Conservation (phyloP, 2,113 vertebrate species). For the Ageneiosus marmoratus region DNA sequence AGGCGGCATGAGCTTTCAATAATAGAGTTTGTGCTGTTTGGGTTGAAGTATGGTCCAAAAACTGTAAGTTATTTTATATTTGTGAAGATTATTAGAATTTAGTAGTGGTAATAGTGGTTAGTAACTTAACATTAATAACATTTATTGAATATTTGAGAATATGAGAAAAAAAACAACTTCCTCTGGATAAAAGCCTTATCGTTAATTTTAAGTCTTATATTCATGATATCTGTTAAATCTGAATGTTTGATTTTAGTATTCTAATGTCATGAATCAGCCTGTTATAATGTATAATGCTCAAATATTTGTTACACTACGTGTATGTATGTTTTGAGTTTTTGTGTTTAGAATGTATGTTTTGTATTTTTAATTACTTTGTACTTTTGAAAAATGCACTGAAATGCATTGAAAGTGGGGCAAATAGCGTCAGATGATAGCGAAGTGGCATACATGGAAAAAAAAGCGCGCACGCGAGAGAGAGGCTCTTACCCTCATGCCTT, state of each 20-base stretch:
- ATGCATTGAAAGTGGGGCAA: neutral
- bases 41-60: neutral
- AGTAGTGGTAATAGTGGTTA: neutral
- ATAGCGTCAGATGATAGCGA: constrained; percentile 1
- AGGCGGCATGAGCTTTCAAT: neutral
- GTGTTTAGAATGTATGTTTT: neutral
- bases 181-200: neutral
- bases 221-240: neutral
- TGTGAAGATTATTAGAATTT: neutral
- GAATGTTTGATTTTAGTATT: neutral
- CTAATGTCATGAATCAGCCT: neutral
- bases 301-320: neutral
- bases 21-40: neutral
- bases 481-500: constrained; percentile 97
- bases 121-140: neutral
- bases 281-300: neutral
- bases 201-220: neutral
- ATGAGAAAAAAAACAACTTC: neutral
- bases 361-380: neutral
- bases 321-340: neutral
- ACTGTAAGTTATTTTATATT: constrained; percentile 6
- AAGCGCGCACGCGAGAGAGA: constrained; percentile 16
- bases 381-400: neutral
- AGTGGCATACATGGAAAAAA: constrained; percentile 8
- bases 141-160: neutral